Base-by-base conservation (phyloP, 2,113 vertebrate species). In the Antechinus flavipes region DNA sequence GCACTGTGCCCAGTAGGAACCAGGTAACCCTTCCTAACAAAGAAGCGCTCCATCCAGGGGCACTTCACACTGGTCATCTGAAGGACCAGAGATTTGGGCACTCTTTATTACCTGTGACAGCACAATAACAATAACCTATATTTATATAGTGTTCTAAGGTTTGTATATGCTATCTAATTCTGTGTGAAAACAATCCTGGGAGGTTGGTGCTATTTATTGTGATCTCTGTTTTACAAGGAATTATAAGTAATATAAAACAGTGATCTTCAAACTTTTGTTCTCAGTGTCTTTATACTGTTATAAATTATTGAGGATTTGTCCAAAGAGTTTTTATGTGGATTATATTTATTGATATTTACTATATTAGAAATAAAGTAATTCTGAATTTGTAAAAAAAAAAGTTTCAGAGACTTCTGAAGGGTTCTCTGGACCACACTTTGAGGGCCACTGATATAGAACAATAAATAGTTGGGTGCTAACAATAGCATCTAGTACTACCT, bases 1-100 rank as follows among this genome's bases (percentile, higher is more conserved):
- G n/a, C 26, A 0, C 7, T 24, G 9, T 35, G 53, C n/a, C 1
- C 14, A 8, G 30, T 35, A 14, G n/a, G 30, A 26, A 0, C 0
- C 8, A 55, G 47, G 55, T 54, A 1, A 30, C 84, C 61, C 12
- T 68, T 68, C 27, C 58, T 35, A 61, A 2, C 56, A 35, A n/a
- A 76, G 68, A 2, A 76, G 68, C 35, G 22, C 68, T 76, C 35
- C 10, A 22, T n/a, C 27, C 0, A 16, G 68, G 23, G n/a, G 68
- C 26, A 42, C 35, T 42, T 19, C n/a, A 22, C 35, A n/a, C 35
- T 7, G 16, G 35, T n/a, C 30, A 68, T 5, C 61, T 68, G 61
- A 68, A 19, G 61, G 61, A 76, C 16, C 68, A 42, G 19, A n/a
- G 19, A 22, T 84, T 84, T 23, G 3, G 30, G 35, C 3, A 14